Base-by-base conservation (phyloP, 2,113 vertebrate species). In the Callospermophilus lateralis region DNA sequence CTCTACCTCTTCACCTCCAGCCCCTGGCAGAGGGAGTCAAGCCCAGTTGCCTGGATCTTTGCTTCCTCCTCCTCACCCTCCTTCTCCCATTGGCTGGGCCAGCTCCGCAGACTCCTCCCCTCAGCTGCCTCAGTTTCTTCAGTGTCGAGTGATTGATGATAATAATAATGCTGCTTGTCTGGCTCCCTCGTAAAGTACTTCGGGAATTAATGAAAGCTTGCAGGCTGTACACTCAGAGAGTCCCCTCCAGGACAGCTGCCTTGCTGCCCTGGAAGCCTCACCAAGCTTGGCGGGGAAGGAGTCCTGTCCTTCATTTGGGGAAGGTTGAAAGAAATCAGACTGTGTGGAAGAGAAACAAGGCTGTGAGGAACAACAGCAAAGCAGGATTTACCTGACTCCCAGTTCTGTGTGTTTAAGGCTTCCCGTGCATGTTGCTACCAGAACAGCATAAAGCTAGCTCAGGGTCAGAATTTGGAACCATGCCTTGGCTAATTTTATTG, bases 101-200 rank as follows among this genome's bases (percentile, higher is more conserved):
- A 22, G 13, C 72, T n/a, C 12, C 0, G 42, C 73, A 30, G 74
- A 70, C 37, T 87, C 90, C 90, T 81, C 28, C 34, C 61, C 24
- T 65, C n/a, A 6, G 16, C 84, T 98, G 92, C 96, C 97, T 98
- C 97, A 97, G 97, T 97, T 98, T 97, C 98, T 96, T 97, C 78
- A 10, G 53, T 1, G 4, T 0, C 0, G n/a, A 37, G 68, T 97
- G 97, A 98, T 97, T 55, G 96, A 98, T 97, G 97, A 86, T 45
- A 15, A 96, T 77, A 95, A 96, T 97, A 98, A 97, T 16, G 12
- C 55, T 2, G 32, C 92, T 70, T 84, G 95, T 93, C 98, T 96
- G 95, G 74, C 86, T 93, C 45, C 83, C 80, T 72, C 20, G 11
- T 6, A 94, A 39, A 45, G 51, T 1, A 10, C 63, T 84, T 8